These are phyloP conservation scores for Cheilosia soror DNA, from an alignment of 2,888 invertebrate genomes.

Conservation along the genomic window DNA sequence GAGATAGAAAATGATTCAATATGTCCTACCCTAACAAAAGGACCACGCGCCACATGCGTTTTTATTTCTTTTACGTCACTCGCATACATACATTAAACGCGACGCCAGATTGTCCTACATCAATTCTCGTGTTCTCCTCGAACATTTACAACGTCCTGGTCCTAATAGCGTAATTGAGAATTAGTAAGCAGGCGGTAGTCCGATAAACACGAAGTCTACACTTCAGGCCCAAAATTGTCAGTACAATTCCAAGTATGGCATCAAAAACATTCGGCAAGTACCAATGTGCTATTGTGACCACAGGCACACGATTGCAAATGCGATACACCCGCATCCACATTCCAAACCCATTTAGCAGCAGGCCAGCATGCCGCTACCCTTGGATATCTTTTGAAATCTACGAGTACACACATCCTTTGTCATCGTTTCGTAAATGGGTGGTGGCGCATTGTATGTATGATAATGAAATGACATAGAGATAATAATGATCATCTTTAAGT, in stretches of 20 bases:
- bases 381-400: slow-evolving; percentile 26
- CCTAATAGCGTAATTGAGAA: slow-evolving; percentile 14
- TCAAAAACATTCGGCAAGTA: neutral
- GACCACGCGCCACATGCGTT: slow-evolving; percentile 5
- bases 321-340: neutral
- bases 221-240: slow-evolving; percentile 23
- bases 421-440: slow-evolving; percentile 34
- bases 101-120: slow-evolving; percentile 50
- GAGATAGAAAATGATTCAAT: slow-evolving; percentile 18
- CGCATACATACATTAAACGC: slow-evolving; percentile 13
- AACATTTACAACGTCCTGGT: slow-evolving; percentile 20
- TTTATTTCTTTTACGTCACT: slow-evolving; percentile 28
- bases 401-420: slow-evolving; percentile 7
- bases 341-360: no score
- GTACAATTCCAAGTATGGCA: slow-evolving; percentile 3
- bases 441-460: neutral
- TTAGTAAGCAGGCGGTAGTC: slow-evolving; percentile 16
- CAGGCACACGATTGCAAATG: neutral
- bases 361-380: no score
- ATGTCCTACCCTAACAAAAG: neutral
- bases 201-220: neutral
- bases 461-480: neutral
- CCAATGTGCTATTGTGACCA: neutral
- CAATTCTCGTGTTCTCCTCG: no score
- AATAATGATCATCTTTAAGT: slow-evolving; percentile 1